phyloP scores from a whole-genome alignment of 1,140 invertebrate genomes.

The Choristoneura fumiferana region DNA sequence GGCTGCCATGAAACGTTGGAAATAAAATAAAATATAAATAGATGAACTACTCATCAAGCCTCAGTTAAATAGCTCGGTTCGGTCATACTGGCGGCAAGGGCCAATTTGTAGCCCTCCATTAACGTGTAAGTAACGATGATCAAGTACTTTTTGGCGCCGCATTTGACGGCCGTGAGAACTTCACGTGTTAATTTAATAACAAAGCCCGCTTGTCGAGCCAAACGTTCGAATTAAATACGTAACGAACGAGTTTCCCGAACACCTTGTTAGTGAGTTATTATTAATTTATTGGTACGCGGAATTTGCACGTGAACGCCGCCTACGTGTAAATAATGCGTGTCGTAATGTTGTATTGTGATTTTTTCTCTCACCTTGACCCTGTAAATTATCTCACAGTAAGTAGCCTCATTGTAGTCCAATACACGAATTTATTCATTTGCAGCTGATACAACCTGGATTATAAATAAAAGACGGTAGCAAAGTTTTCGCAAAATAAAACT shows the following conservation, averaged over 20 bases:
- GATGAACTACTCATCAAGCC: no score
- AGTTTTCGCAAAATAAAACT: no score
- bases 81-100: background rate
- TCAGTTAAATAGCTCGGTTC: no score
- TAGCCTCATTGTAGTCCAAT: no score
- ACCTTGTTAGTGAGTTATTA: constrained; percentile 20
- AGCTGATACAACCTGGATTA: no score
- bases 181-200: constrained; percentile 20
- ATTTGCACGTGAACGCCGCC: constrained; percentile 6
- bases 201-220: constrained; percentile 14
- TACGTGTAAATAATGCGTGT: background rate
- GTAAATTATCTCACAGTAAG: background rate
- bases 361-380: constrained; percentile 3
- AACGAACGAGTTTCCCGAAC: constrained; percentile 7
- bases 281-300: constrained; percentile 21
- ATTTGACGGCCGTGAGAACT: constrained; percentile 18
- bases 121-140: constrained; percentile 8
- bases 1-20: no score
- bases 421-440: no score
- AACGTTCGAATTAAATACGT: constrained; percentile 12
- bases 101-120: constrained; percentile 12
- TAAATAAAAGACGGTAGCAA: no score
- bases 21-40: no score
- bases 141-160: constrained; percentile 7
- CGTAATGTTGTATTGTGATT: constrained; percentile 2